Evolutionary conservation across 1,140 invertebrate species (phyloP), one percentile per base, ranked within the genome.

Genomic region (Cherax destructor): DNA sequence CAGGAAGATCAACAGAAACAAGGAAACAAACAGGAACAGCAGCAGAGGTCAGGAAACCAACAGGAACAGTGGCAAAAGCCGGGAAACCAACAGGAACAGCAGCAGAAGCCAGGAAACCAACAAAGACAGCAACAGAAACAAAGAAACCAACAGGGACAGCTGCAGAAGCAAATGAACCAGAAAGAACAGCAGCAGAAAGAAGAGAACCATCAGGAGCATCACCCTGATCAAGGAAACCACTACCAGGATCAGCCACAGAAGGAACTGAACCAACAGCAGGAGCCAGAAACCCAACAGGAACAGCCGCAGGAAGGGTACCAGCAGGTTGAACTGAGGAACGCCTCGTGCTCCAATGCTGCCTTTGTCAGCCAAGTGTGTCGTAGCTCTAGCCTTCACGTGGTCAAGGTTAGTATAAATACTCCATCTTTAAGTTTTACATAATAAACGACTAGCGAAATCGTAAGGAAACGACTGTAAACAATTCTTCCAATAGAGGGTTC

Each of bases 321-420:
- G 52, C 52, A 56, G 52, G 52, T 10, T 5, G 52, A 56, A 41
- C 30, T 41, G 52, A 5, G 13, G 6, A 56, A 5, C 3, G 18
- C 59, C 59, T 83, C 81, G 4, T 86, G 83, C 24, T 49, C 47
- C 49, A 56, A 86, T 30, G 72, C 72, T 30, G n/a, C 83, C 69
- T 52, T 76, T 49, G 83, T 86, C 47, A 86, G 83, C 74, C 21
- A 86, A 18, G 50, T 86, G 18, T 86, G 83, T 24, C 69, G 47
- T 5, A 21, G 18, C 49, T 86, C 83, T 0, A 18, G 59, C 47
- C 83, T 86, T 18, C 83, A 86, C 50, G 83, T 86, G 6, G 83
- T 72, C 49, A 86, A 86, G 83, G 83, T 86, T 16, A 86, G 83
- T 13, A 59, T 4, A 13, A 2, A 13, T 5, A 13, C 61, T 65